Evolutionary conservation across 2,888 invertebrate genomes (phyloP).

Genomic region (Drosophila meridiana): DNA sequence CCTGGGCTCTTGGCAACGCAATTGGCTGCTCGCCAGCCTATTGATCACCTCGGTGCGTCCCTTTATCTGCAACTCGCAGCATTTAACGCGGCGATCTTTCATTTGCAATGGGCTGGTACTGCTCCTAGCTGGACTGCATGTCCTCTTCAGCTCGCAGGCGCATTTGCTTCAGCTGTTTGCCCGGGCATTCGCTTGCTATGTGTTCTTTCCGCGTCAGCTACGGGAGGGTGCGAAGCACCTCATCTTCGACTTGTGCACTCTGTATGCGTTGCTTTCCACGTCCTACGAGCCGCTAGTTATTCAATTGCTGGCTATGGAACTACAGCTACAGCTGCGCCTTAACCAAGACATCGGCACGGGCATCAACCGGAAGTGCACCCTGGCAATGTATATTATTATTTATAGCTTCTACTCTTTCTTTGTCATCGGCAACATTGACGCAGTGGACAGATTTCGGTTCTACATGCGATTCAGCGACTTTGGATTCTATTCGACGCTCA

Average conservation of each 20-base stretch:
- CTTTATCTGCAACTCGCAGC: slow-evolving; percentile 45
- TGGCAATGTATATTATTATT: slow-evolving; percentile 87
- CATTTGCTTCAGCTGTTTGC: slow-evolving; percentile 86
- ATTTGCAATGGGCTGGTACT: slow-evolving; percentile 54
- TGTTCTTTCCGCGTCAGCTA: slow-evolving; percentile 44
- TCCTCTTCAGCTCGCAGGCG: slow-evolving; percentile 81
- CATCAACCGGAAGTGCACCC: slow-evolving; percentile 32
- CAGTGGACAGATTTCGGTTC: slow-evolving; percentile 97
- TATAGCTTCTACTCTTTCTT: slow-evolving; percentile 95
- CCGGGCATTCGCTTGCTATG: slow-evolving; percentile 86
- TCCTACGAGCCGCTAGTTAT: slow-evolving; percentile 93
- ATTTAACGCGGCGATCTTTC: slow-evolving; percentile 31
- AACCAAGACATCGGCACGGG: slow-evolving; percentile 28
- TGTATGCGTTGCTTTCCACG: slow-evolving; percentile 89
- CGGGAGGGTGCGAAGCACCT: slow-evolving; percentile 85
- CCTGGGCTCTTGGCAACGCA: slow-evolving; percentile 63
- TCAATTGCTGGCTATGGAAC: slow-evolving; percentile 84
- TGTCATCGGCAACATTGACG: slow-evolving; percentile 98
- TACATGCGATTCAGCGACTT: slow-evolving; percentile 95
- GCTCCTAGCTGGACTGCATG: slow-evolving; percentile 55
- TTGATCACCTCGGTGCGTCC: slow-evolving; percentile 53
- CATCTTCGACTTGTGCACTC: slow-evolving; percentile 87
- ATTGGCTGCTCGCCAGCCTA: slow-evolving; percentile 62
- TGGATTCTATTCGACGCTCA: slow-evolving; percentile 95
- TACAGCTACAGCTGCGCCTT: slow-evolving; percentile 60